These are phyloP conservation scores for Selene dorsalis DNA, from an alignment of 2,797 vertebrate species.

Conservation along the genomic window DNA sequence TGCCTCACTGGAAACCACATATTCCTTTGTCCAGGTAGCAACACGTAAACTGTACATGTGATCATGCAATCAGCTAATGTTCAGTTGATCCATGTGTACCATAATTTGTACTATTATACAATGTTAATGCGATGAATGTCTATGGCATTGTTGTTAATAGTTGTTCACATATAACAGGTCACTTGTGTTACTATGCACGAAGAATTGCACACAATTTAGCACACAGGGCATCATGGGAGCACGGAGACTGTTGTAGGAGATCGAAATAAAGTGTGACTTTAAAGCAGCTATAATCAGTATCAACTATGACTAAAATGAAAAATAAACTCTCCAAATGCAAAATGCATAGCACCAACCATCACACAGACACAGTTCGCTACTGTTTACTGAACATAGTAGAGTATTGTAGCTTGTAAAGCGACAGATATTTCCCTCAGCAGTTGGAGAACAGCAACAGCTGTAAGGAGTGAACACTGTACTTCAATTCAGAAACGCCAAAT, in stretches of 20 bases:
- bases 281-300: neutral
- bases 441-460: neutral
- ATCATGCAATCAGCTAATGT: neutral
- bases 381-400: neutral
- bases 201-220: neutral
- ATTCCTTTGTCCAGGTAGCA: slow-evolving; percentile 89
- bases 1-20: slow-evolving; percentile 91
- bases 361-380: too few relatives aligned
- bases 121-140: neutral
- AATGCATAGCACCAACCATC: neutral
- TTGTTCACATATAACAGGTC: neutral
- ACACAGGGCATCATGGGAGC: neutral
- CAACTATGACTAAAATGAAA: too few relatives aligned
- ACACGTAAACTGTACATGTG: neutral
- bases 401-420: neutral
- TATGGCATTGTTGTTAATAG: neutral
- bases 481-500: too few relatives aligned
- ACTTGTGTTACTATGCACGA: neutral
- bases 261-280: too few relatives aligned
- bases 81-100: neutral
- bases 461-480: too few relatives aligned
- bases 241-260: too few relatives aligned
- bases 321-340: too few relatives aligned
- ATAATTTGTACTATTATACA: too few relatives aligned
- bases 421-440: too few relatives aligned